A percentile compares a stretch with the other conserved stretches of the same genome.
Conservation (phyloP, 2,888 invertebrate genomes). For the Acleris sparsana region DNA sequence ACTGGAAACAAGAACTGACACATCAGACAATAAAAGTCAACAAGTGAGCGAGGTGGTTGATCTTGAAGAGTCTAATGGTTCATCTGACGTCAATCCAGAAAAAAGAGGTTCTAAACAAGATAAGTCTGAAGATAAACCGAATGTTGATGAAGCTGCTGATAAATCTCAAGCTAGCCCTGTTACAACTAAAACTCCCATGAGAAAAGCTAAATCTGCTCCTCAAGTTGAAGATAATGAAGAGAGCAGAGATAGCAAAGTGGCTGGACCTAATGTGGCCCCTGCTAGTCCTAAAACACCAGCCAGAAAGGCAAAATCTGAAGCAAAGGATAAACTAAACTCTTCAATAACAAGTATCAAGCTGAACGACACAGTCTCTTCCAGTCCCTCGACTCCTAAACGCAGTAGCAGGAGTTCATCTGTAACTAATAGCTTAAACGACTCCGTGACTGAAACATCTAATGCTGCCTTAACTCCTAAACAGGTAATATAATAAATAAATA, state of each 20-base stretch:
- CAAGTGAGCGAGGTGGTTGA: conserved; percentile 34
- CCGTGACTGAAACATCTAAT: conserved; percentile 37
- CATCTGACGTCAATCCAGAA: conserved; percentile 34
- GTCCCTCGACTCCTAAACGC: conserved; percentile 21
- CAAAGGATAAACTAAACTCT: conserved; percentile 22
- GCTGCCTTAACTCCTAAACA: conserved; percentile 68
- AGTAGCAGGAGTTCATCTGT: conserved; percentile 28
- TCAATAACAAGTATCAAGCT: conserved; percentile 34
- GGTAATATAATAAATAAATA: conserved; percentile 48
- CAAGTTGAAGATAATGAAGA: conserved; percentile 49
- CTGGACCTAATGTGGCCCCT: background rate
- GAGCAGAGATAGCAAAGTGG: conserved; percentile 42
- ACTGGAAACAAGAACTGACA: conserved; percentile 16
- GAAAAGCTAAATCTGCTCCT: conserved; percentile 48
- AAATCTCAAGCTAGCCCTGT: conserved; percentile 8
- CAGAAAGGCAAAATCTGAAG: conserved; percentile 22
- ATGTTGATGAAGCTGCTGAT: conserved; percentile 25
- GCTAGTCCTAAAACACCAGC: conserved; percentile 17
- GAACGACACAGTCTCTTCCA: conserved; percentile 51
- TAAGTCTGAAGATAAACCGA: conserved; percentile 27
- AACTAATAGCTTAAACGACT: conserved; percentile 31
- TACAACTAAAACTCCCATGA: conserved; percentile 24
- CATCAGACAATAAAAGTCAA: conserved; percentile 16
- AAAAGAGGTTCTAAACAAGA: conserved; percentile 25
- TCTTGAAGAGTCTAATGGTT: conserved; percentile 42